These are phyloP conservation scores for Caenorhabditis auriculariae DNA, from an alignment of 2,888 invertebrate genomes.

Conservation along the genomic window DNA sequence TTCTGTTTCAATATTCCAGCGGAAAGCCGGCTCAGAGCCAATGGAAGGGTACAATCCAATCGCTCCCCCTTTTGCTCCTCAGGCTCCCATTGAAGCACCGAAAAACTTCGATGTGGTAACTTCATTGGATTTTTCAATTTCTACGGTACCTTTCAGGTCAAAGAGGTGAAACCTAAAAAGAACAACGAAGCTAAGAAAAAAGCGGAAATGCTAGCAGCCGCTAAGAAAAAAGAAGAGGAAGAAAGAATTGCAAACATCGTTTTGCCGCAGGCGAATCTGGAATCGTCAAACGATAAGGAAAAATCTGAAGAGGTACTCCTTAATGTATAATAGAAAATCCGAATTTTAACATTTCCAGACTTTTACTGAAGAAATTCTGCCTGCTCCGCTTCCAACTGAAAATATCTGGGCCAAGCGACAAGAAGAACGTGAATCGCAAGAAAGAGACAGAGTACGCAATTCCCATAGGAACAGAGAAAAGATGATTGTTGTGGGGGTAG, in stretches of 20 bases:
- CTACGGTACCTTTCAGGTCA: no score
- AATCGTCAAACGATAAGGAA: not conserved
- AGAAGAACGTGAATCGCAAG: slow-evolving; percentile 51
- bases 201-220: not conserved
- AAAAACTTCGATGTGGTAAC: no score
- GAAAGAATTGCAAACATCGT: slow-evolving; percentile 1
- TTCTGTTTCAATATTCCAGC: slow-evolving; percentile 27
- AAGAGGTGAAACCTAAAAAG: slow-evolving; percentile 6
- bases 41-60: no score
- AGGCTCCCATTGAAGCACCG: no score
- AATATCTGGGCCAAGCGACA: slow-evolving; percentile 60
- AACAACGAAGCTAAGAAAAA: slow-evolving; percentile 1
- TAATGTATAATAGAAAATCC: not conserved
- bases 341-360: not conserved
- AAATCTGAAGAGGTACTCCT: no score
- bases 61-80: no score
- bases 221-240: slow-evolving; percentile 2
- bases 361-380: slow-evolving; percentile 13
- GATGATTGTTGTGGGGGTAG: no score
- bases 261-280: not conserved
- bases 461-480: no score
- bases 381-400: slow-evolving; percentile 37
- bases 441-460: slow-evolving; percentile 38
- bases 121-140: no score
- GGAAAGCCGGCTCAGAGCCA: no score